These are phyloP conservation scores for Hypothenemus hampei DNA, from an alignment of 1,140 invertebrate species.

Conservation along the genomic window DNA sequence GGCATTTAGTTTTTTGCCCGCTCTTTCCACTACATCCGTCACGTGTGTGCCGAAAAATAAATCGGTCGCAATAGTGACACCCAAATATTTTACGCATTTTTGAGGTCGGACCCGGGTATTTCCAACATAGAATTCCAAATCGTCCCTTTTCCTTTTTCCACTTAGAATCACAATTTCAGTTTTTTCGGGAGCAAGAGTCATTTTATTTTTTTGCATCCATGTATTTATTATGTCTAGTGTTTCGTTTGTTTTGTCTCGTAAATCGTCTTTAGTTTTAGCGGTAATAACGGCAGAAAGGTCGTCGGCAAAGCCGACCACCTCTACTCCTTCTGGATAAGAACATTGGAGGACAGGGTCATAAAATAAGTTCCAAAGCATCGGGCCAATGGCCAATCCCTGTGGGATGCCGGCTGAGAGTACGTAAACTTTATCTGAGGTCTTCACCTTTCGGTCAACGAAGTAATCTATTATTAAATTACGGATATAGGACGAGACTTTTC, in stretches of 20 bases:
- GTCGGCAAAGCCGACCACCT: conserved; percentile 24
- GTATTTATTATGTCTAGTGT: conserved; percentile 2
- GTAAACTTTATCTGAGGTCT: no score
- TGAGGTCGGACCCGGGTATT: not conserved
- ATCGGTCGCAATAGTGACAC: no score
- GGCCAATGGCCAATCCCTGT: conserved; percentile 47
- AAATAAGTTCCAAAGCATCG: conserved; percentile 45
- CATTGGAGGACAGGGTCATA: conserved; percentile 43
- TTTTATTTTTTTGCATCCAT: conserved; percentile 28
- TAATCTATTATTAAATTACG: conserved; percentile 10
- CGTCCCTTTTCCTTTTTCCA: conserved; percentile 15
- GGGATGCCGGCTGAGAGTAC: no score
- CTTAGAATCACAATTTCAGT: conserved; percentile 34
- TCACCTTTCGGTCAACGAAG: conserved; percentile 8
- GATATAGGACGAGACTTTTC: conserved; percentile 5
- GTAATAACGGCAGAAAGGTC: conserved; percentile 28
- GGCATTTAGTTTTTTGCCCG: not conserved
- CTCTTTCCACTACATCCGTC: conserved; percentile 10
- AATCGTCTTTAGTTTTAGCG: not conserved
- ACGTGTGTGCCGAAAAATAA: no score
- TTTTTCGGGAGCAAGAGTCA: conserved; percentile 31
- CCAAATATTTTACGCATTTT: conserved; percentile 24
- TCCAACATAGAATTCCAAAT: conserved; percentile 10
- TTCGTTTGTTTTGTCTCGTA: conserved; percentile 11
- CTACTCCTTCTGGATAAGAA: conserved; percentile 24